phyloP scores from a whole-genome alignment of 2,888 invertebrate genomes.

The Tenthredo scrophulariae region DNA sequence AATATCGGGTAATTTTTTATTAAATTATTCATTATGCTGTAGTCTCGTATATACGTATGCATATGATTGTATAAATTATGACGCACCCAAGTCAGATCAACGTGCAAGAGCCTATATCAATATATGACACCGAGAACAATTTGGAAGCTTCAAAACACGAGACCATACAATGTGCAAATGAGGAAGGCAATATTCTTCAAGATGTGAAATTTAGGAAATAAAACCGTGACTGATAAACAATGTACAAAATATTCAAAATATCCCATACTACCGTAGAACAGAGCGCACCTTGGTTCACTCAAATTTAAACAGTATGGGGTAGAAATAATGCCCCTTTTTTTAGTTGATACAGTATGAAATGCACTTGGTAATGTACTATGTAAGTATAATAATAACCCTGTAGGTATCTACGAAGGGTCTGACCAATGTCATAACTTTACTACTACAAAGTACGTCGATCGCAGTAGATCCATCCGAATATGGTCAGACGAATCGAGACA shows the following conservation, averaged over 20 bases:
- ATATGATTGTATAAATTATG: too few relatives aligned
- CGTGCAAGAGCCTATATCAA: neutral
- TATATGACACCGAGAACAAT: neutral
- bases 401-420: neutral
- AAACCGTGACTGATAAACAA: neutral
- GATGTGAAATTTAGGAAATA: neutral
- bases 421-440: neutral
- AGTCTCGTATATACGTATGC: too few relatives aligned
- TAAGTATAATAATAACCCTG: neutral
- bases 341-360: neutral
- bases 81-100: too few relatives aligned
- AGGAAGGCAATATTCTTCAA: neutral
- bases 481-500: neutral
- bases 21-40: neutral
- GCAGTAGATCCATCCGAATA: neutral
- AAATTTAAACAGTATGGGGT: neutral
- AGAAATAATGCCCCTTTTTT: neutral
- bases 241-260: neutral
- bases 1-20: neutral
- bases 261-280: neutral
- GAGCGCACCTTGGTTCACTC: neutral
- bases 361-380: neutral
- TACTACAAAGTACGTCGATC: neutral
- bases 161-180: neutral
- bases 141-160: neutral